phyloP scores from a whole-genome alignment of 2,888 invertebrate genomes.

The Drosophila greeni region DNA sequence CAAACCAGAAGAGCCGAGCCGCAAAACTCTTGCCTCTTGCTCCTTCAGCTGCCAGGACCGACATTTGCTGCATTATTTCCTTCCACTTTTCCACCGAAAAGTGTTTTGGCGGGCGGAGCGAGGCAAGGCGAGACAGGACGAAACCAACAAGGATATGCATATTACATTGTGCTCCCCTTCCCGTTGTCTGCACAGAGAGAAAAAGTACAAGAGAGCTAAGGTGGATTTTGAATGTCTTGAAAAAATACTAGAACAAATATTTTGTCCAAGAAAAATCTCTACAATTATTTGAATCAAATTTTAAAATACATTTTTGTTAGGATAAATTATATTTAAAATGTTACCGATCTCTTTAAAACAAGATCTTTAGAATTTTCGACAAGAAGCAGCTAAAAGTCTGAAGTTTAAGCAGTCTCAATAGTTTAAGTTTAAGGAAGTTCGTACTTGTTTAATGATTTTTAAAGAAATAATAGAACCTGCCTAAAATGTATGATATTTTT shows the following conservation, averaged over 20 bases:
- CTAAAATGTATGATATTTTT: neutral
- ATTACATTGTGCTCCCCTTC: slow-evolving; percentile 61
- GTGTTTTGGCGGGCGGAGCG: slow-evolving; percentile 51
- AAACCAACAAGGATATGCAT: slow-evolving; percentile 60
- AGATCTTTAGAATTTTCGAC: too few relatives aligned
- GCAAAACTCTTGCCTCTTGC: slow-evolving; percentile 16
- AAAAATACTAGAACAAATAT: neutral
- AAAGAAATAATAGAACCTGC: neutral
- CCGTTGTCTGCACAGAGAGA: slow-evolving; percentile 26
- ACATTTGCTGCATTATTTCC: slow-evolving; percentile 71
- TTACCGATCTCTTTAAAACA: too few relatives aligned
- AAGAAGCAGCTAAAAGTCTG: too few relatives aligned
- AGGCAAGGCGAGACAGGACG: slow-evolving; percentile 29
- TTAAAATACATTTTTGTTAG: too few relatives aligned
- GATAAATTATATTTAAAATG: too few relatives aligned
- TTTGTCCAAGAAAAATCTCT: too few relatives aligned
- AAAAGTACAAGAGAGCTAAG: neutral
- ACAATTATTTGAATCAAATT: too few relatives aligned
- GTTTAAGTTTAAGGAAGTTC: too few relatives aligned
- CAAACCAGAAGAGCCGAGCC: slow-evolving; percentile 24
- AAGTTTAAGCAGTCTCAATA: too few relatives aligned
- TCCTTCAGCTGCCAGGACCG: slow-evolving; percentile 41
- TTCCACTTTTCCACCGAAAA: slow-evolving; percentile 60
- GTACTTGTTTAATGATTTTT: too few relatives aligned
- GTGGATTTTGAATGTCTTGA: neutral